A percentile compares a stretch with the other conserved stretches of the same genome.
Evolutionary conservation across 2,888 invertebrate genomes (phyloP).

Genomic region (Cantharis lateralis): DNA sequence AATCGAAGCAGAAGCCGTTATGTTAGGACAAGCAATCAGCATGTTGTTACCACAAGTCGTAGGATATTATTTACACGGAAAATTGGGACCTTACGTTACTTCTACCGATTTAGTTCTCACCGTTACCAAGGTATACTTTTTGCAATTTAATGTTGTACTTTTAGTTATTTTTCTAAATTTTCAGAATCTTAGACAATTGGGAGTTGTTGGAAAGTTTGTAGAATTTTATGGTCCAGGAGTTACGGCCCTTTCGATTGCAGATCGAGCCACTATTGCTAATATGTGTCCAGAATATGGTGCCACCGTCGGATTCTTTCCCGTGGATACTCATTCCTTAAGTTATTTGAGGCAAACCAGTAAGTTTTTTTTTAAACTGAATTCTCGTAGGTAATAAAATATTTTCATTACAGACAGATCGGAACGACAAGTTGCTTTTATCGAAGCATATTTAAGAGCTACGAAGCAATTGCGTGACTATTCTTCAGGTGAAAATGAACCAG

Average conservation of each 20-base stretch:
- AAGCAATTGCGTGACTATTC: slow-evolving; percentile 84
- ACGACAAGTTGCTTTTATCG: slow-evolving; percentile 76
- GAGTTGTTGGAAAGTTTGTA: slow-evolving; percentile 98
- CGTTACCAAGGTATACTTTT: slow-evolving; percentile 81
- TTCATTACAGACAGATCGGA: slow-evolving; percentile 72
- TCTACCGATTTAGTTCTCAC: slow-evolving; percentile 97
- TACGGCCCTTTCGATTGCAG: slow-evolving; percentile 87
- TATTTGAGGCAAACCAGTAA: slow-evolving; percentile 86
- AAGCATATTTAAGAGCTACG: slow-evolving; percentile 80
- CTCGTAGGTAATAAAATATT: neutral
- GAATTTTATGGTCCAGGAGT: slow-evolving; percentile 98
- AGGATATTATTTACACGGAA: slow-evolving; percentile 87
- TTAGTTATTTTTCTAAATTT: slow-evolving; percentile 25
- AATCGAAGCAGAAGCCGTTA: slow-evolving; percentile 98
- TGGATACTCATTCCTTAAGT: slow-evolving; percentile 78
- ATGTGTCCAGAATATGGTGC: slow-evolving; percentile 99
- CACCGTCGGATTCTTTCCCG: slow-evolving; percentile 93
- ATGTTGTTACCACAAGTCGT: slow-evolving; percentile 96
- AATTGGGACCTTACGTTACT: slow-evolving; percentile 81
- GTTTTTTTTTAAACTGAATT: slow-evolving; percentile 30
- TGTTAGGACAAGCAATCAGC: slow-evolving; percentile 96
- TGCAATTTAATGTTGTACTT: neutral
- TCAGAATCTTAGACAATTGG: slow-evolving; percentile 79
- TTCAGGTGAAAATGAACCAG: slow-evolving; percentile 76
- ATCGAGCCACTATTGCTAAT: slow-evolving; percentile 96